Base-by-base conservation (phyloP, 2,888 invertebrate genomes). In the Athalia rosae region DNA sequence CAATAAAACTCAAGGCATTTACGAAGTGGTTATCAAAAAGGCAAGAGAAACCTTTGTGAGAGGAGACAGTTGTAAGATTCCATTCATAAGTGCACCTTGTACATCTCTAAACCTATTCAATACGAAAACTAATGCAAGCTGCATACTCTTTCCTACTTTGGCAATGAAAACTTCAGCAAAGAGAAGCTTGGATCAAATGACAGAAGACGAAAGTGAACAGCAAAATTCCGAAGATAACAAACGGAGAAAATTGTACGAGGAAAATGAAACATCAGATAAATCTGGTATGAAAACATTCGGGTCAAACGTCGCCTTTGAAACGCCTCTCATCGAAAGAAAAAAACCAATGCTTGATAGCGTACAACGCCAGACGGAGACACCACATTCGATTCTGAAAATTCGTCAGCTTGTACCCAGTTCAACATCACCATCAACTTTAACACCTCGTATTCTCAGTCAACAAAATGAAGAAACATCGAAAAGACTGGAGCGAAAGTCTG, bases 311-410 rank as follows among this genome's bases (percentile, higher is more conserved):
- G 82, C 83, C 0, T 84, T 87, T n/a, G 85, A 83, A 28, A 90
- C 89, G 0, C 89, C 89, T 0, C 59, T 89, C 9, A 84, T 89
- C 0, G 85, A 86, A 13, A 85, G 86, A 0, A 88, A 87, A 64
- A 81, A 77, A 13, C 83, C 83, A 7, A 64, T 80, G 3, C 76
- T 69, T 4, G 79, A 53, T 41, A 59, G 13, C 1, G 80, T 59
- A 15, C 74, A 77, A 15, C 28, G n/a, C 0, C 77, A 78, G 1
- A 5, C 66, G 0, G 88, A 85, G 28, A 88, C 88, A 3, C 89
- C 89, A 0, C 89, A 89, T 9, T 90, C 89, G 2, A 90, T 89
- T 58, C 76, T 90, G 0, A 90, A 90, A 67, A 89, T 87, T 62
- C 86, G 89, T 0, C 89, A 87, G 59, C 80, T 89, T 66, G 83